Evolutionary conservation across 23 tunicate species (phyloP).

Genomic region (Oikopleura albicans): DNA sequence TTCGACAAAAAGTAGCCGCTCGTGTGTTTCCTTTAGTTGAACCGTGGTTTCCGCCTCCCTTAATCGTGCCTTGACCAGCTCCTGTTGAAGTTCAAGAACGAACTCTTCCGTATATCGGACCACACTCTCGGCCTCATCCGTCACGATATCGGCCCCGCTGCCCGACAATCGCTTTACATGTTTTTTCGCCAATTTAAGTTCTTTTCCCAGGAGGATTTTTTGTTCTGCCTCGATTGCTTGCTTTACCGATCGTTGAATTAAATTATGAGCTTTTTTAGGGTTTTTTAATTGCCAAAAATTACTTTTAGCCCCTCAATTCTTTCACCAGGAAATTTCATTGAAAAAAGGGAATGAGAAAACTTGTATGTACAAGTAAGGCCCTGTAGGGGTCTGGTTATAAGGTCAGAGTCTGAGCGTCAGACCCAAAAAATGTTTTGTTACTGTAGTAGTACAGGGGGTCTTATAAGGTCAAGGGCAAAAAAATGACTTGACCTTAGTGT

Average conservation of each 20-base stretch:
- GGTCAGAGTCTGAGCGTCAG: too few relatives aligned
- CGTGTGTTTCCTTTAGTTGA: background rate
- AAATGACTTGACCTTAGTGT: too few relatives aligned
- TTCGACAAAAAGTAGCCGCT: background rate
- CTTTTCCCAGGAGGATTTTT: conserved; percentile 78
- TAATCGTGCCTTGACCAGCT: conserved; percentile 53
- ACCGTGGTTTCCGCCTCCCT: conserved; percentile 5
- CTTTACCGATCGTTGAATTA: conserved; percentile 55
- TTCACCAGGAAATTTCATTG: too few relatives aligned
- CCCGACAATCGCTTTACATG: conserved; percentile 28
- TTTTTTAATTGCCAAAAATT: background rate
- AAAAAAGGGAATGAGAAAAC: too few relatives aligned
- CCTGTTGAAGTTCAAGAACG: conserved; percentile 56
- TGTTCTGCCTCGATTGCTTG: conserved; percentile 92
- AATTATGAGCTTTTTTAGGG: background rate
- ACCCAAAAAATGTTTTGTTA: too few relatives aligned
- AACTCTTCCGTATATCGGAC: conserved; percentile 41
- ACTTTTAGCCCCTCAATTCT: too few relatives aligned
- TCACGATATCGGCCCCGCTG: background rate
- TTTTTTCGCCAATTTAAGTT: conserved; percentile 63
- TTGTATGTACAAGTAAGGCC: too few relatives aligned
- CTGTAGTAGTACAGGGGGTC: too few relatives aligned
- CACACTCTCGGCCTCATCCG: background rate
- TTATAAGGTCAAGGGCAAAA: too few relatives aligned
- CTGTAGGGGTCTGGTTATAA: too few relatives aligned